Base-by-base conservation (phyloP, 2,797 vertebrate genomes). In the Cynopterus sphinx region DNA sequence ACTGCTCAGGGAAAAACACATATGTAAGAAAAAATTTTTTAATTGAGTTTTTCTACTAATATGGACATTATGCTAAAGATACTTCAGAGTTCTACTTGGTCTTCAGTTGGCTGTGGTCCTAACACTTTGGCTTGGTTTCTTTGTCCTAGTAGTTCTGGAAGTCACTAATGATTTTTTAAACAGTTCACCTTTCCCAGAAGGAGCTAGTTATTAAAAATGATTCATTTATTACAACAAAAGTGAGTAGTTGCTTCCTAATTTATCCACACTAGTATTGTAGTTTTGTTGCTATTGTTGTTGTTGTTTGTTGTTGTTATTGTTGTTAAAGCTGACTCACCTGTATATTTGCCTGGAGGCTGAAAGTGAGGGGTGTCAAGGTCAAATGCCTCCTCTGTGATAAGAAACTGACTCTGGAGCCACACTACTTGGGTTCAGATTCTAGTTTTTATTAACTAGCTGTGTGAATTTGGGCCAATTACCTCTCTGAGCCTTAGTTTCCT, bases 81-180 rank as follows among this genome's bases (percentile, higher is more conserved):
- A 31, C 7, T 39, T 77, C 51, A 65, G 31, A 78, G n/a, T 88
- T 93, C 70, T 77, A 57, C 81, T 75, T 53, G 71, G 77, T 91
- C 9, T 93, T 86, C 71, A 15, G 39, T 82, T 84, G 87, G 73
- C 70, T 55, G 24, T 36, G 43, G 68, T 83, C 65, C 70, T 87
- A 67, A 67, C n/a, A 33, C 49, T 24, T 51, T 84, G 53, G 65
- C 39, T 79, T 88, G 28, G 33, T 90, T 93, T 83, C 81, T 94
- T 28, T 89, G 61, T 86, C 21, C 61, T 39, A 36, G 28, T 49
- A 49, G 68, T 88, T 87, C 74, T 89, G 46, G 75, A 87, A 78
- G 9, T 33, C 51, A 87, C 63, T 79, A 53, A 83, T 77, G 89
- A 89, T 81, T 91, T 91, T 94, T 86, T 53, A 88, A 74, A 39